Base-by-base conservation (phyloP, 1,140 invertebrate species). In the Pteromalus puparum region DNA sequence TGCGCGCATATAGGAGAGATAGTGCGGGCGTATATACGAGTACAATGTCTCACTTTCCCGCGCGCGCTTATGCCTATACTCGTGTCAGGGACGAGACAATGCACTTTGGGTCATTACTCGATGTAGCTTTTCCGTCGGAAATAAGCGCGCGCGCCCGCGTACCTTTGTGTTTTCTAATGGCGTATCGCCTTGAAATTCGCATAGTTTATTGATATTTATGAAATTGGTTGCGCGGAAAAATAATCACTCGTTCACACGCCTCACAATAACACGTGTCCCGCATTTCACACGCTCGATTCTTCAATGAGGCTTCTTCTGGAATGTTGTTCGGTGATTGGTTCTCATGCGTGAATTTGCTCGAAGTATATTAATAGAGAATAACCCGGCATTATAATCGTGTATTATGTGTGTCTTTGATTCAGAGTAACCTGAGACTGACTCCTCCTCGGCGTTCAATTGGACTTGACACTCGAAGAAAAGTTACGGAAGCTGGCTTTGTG, bases 81-180 rank as follows among this genome's bases (percentile, higher is more conserved):
- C 75, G 46, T 61, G 28, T 46, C 65, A 80, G 78, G 68, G 13
- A 42, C 78, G 9, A 81, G 79, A 81, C 79, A 81, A 81, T 81
- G 79, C 42, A 42, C 42, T 81, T 81, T 26, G 38, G 79, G n/a
- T 80, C 42, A 80, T 80, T 80, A 80, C 38, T 68, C 38, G 9
- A 24, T 18, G 12, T 38, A 2, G 38, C 38, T 48, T 61, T 61
- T 61, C 42, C 75, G 26, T 61, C 46, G 42, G 26, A 76, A 48
- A 61, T n/a, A n/a, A n/a, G n/a, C n/a, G n/a, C n/a, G n/a, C n/a
- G n/a, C n/a, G n/a, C n/a, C n/a, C 21, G 75, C 42, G 53, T 26
- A n/a, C n/a, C 46, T 61, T 46, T 28, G 42, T 28, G 48, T 18
- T n/a, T 61, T n/a, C 53, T 61, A n/a, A 61, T 28, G 24, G 24